These are phyloP conservation scores for Ethmia dodecea DNA, from an alignment of 2,888 invertebrate genomes.

Conservation along the genomic window DNA sequence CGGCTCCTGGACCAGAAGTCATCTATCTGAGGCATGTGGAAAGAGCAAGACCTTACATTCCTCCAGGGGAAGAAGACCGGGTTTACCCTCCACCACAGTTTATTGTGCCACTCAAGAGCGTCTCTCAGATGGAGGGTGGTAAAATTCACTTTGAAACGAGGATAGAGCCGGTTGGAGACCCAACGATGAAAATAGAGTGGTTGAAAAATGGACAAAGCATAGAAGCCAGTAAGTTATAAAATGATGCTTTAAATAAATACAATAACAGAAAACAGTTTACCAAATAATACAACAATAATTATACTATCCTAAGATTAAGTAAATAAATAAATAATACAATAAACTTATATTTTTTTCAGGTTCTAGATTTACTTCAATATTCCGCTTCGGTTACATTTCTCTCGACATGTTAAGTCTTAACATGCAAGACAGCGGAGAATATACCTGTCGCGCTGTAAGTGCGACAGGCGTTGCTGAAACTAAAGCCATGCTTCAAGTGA, in stretches of 20 bases:
- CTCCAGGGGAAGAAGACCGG: conserved; percentile 90
- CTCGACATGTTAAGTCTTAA: conserved; percentile 93
- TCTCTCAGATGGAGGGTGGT: conserved; percentile 92
- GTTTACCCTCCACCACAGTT: conserved; percentile 95
- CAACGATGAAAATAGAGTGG: conserved; percentile 98
- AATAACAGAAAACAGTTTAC: not conserved
- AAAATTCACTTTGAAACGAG: conserved; percentile 98
- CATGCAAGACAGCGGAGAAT: conserved; percentile 92
- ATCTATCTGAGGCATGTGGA: conserved; percentile 95
- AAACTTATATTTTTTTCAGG: conserved; percentile 75
- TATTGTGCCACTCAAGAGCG: conserved; percentile 90
- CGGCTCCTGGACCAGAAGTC: conserved; percentile 94
- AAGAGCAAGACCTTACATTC: conserved; percentile 89
- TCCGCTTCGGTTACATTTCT: conserved; percentile 98
- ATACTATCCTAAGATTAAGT: conserved; percentile 83
- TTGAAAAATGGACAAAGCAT: conserved; percentile 93
- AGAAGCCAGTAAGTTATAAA: conserved; percentile 88
- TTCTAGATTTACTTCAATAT: conserved; percentile 95
- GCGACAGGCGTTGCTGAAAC: conserved; percentile 92
- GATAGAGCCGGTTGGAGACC: conserved; percentile 97
- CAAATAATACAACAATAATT: conserved; percentile 1
- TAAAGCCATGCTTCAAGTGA: conserved; percentile 87
- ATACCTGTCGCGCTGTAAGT: conserved; percentile 92
- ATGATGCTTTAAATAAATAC: conserved; percentile 1
- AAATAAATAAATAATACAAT: conserved; percentile 1